These are phyloP conservation scores for Lytechinus variegatus DNA, from an alignment of 35 echinoderm and acorn worm genomes.

Conservation along the genomic window DNA sequence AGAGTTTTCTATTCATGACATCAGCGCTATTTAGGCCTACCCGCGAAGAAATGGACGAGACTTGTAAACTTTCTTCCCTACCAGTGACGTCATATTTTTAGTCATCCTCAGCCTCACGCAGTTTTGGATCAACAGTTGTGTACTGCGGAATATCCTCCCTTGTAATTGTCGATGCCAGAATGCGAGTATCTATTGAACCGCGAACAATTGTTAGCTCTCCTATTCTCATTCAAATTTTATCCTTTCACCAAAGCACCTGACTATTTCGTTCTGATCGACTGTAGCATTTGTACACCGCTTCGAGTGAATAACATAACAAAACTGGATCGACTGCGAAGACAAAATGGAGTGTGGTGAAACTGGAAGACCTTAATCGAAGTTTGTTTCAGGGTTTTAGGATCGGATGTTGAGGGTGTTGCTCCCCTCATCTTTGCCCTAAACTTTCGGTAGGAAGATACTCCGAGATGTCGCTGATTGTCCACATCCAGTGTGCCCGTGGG, in stretches of 20 bases:
- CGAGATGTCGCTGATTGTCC: constrained; percentile 76
- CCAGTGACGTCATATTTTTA: too few relatives aligned
- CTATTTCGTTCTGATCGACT: neutral
- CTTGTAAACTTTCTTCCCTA: neutral
- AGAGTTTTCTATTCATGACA: neutral
- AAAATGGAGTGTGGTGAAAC: neutral
- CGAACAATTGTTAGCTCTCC: neutral
- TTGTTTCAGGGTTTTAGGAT: neutral
- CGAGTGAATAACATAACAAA: neutral
- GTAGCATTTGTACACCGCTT: neutral
- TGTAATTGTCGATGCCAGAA: neutral
- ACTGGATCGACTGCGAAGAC: neutral
- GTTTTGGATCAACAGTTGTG: too few relatives aligned
- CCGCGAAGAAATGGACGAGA: neutral
- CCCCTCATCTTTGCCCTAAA: neutral
- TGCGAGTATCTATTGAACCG: neutral
- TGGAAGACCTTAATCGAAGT: neutral
- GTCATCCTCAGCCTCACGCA: too few relatives aligned
- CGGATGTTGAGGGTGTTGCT: neutral
- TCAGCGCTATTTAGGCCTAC: neutral
- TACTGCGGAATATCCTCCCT: too few relatives aligned
- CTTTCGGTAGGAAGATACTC: neutral
- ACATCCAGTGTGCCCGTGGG: constrained; percentile 68
- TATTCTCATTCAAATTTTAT: neutral
- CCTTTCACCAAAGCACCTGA: neutral